Evolutionary conservation across 2,113 vertebrate species (phyloP).

Genomic region (Psittacula cyanocephala): DNA sequence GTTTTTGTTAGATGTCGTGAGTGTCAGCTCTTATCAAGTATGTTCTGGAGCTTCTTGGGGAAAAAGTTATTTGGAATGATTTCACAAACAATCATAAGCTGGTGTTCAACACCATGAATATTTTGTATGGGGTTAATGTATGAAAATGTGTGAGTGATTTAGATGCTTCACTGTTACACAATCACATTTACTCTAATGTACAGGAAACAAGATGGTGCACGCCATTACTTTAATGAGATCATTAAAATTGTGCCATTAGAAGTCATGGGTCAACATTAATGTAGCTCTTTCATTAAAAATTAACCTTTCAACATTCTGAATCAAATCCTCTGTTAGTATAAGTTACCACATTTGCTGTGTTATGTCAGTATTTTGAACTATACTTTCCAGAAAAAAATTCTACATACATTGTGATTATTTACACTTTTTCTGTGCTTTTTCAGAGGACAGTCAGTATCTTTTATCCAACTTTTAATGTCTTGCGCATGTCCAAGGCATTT

Average conservation of each 20-base stretch:
- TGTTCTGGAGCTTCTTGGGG: neutral
- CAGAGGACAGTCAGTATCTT: neutral
- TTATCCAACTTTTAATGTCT: neutral
- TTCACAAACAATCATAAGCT: neutral
- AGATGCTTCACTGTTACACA: neutral
- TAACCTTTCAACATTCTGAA: neutral
- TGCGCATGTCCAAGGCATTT: neutral
- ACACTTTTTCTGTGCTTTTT: neutral
- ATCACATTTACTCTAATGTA: neutral
- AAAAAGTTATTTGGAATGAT: neutral
- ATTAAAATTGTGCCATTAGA: neutral
- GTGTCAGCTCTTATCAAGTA: neutral
- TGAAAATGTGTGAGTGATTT: neutral
- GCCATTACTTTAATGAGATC: neutral
- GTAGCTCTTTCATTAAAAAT: neutral
- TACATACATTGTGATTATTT: neutral
- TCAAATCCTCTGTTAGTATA: neutral
- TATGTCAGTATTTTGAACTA: neutral
- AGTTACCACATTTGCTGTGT: neutral
- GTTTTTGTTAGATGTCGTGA: neutral
- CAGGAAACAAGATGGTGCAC: neutral
- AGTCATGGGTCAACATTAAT: neutral
- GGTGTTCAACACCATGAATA: neutral
- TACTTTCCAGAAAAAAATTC: neutral
- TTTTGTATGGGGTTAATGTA: neutral